Base-by-base conservation (phyloP, 2,797 vertebrate species). In the Decapterus maruadsi region DNA sequence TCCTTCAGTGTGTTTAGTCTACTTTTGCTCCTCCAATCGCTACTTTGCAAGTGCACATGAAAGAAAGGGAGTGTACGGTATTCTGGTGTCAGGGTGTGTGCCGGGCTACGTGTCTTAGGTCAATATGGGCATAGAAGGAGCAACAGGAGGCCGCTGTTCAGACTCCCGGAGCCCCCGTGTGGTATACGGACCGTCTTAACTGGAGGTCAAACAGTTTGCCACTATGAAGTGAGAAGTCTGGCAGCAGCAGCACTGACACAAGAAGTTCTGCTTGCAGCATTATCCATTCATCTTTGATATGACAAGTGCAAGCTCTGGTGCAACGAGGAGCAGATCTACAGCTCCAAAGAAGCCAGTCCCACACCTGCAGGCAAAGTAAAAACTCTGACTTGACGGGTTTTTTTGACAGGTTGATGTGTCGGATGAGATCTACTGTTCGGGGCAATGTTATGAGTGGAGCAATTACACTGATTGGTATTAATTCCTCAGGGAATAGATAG, bases 1-100 rank as follows among this genome's bases (percentile, higher is more conserved):
- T 74, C 62, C 59, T 67, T 75, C 22, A 13, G 68, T 60, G 66
- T 81, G 73, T 86, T 90, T 86, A 84, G 89, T 87, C 82, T 90
- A 86, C 48, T 74, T 75, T 70, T 68, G 42, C 64, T 79, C 59
- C 45, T 63, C 77, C 76, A 88, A 72, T 85, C 66, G 34, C 50
- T 48, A 40, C 64, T 75, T 59, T 77, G 20, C 60, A 82, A 69
- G 51, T 77, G 65, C 64, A 71, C 79, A 73, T 68, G 65, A 75
- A 79, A 83, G 64, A 77, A 81, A 65, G 72, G 61, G n/a, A 75
- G 75, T 50, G 81, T 54, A 10, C 64, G 61, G 68, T 57, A 45
- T 72, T 78, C 36, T 83, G 77, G 61, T 77, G 86, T 86, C 77
- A 84, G 72, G 79, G 81, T 80, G 83, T 85, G 80, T 50, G 50